A percentile compares a stretch with the other conserved stretches of the same genome.
phyloP scores from a whole-genome alignment of 2,888 invertebrate species.

The Craniophora ligustri region DNA sequence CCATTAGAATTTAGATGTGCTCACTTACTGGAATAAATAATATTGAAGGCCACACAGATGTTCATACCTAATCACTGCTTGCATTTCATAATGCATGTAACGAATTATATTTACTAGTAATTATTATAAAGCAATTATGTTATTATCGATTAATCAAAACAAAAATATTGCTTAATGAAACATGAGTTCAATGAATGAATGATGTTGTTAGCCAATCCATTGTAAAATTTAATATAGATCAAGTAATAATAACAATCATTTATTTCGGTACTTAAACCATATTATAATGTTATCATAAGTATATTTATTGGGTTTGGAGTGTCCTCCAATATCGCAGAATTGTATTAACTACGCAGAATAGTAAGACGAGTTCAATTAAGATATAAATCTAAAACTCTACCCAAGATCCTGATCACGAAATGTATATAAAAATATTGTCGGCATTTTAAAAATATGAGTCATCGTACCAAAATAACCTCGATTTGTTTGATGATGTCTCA shows the following conservation, averaged over 20 bases:
- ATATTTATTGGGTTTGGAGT: no score
- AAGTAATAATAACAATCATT: conserved; percentile 17
- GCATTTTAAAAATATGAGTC: background rate
- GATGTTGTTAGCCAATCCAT: conserved; percentile 6
- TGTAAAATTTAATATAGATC: conserved; percentile 27
- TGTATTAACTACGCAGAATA: no score
- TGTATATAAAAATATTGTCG: background rate
- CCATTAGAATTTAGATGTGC: background rate
- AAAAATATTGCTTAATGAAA: conserved; percentile 17
- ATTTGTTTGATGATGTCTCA: background rate
- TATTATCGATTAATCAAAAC: conserved; percentile 19
- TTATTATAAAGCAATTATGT: no score
- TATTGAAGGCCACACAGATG: conserved; percentile 36
- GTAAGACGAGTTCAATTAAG: no score
- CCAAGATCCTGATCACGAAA: conserved; percentile 3
- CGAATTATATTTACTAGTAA: no score
- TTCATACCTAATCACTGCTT: conserved; percentile 27
- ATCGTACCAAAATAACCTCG: conserved; percentile 2
- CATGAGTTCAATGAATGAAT: conserved; percentile 22
- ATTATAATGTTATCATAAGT: no score
- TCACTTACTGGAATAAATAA: conserved; percentile 31
- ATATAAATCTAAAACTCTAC: no score
- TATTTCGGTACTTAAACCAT: no score
- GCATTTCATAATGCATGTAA: conserved; percentile 31
- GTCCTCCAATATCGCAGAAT: no score